Conservation (phyloP, 2,113 vertebrate genomes). For the Lycaon pictus region DNA sequence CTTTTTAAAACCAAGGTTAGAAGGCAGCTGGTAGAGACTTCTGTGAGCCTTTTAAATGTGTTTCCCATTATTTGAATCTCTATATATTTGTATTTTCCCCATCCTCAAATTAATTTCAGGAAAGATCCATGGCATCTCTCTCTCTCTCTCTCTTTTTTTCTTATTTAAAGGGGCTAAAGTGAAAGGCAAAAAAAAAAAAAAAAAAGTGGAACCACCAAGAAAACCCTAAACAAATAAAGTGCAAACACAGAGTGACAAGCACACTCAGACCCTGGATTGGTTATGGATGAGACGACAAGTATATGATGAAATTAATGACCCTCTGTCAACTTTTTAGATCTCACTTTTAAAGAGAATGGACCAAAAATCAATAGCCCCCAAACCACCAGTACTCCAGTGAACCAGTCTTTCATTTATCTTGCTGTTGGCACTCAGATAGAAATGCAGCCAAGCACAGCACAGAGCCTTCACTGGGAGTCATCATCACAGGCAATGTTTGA, state of each 20-base stretch:
- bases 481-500: conserved; percentile 88
- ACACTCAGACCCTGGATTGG: conserved; percentile 90
- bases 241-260: conserved; percentile 94
- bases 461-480: conserved; percentile 90
- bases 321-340: conserved; percentile 95
- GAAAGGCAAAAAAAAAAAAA: conserved; percentile 52
- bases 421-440: conserved; percentile 92
- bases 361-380: conserved; percentile 94
- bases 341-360: conserved; percentile 94
- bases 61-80: not conserved
- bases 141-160: not conserved
- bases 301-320: conserved; percentile 95
- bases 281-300: conserved; percentile 93
- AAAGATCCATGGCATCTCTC: conserved; percentile 47
- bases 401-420: conserved; percentile 94
- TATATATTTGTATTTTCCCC: conserved; percentile 5
- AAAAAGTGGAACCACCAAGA: conserved; percentile 86
- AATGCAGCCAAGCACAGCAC: conserved; percentile 91
- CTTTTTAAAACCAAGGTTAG: conserved; percentile 68
- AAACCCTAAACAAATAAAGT: conserved; percentile 96
- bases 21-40: conserved; percentile 63
- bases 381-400: conserved; percentile 92
- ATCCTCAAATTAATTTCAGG: conserved; percentile 51
- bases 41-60: conserved; percentile 5
- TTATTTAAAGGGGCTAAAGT: conserved; percentile 71